Conservation (phyloP, 2,888 invertebrate genomes). For the Camptogramma bilineatum region DNA sequence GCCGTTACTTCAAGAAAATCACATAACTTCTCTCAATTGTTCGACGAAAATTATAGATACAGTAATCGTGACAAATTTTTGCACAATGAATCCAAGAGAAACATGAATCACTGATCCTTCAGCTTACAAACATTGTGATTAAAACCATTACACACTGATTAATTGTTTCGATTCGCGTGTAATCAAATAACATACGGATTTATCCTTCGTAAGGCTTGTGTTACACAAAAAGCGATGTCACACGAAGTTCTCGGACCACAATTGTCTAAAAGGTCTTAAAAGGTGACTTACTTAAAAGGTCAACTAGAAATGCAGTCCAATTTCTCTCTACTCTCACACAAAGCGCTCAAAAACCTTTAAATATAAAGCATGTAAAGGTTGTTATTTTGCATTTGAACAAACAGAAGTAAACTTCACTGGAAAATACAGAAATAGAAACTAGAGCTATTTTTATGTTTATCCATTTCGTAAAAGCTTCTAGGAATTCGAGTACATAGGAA, state of each 20-base stretch:
- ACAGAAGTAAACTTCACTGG: background rate
- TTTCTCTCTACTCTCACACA: no score
- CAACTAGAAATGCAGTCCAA: no score
- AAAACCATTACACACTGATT: constrained; percentile 10
- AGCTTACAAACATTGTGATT: constrained; percentile 13
- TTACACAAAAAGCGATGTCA: background rate
- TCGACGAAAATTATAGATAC: background rate
- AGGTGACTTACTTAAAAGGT: no score
- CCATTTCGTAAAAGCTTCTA: background rate
- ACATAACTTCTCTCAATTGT: background rate
- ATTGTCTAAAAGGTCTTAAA: no score
- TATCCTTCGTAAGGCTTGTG: constrained; percentile 9
- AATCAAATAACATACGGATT: constrained; percentile 19
- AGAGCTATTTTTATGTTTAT: background rate
- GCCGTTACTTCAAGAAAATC: background rate
- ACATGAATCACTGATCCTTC: constrained; percentile 3
- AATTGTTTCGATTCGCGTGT: constrained; percentile 16
- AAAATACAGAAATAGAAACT: background rate
- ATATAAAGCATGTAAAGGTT: no score
- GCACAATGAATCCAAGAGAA: constrained; percentile 1
- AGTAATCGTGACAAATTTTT: constrained; percentile 4
- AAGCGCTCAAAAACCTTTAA: no score
- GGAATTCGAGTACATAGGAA: background rate
- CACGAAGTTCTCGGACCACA: no score
- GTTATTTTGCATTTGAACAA: background rate